Base-by-base conservation (phyloP, 37 sponge, comb jelly and placozoan species). In the Chondrilla cf. caribensis region DNA sequence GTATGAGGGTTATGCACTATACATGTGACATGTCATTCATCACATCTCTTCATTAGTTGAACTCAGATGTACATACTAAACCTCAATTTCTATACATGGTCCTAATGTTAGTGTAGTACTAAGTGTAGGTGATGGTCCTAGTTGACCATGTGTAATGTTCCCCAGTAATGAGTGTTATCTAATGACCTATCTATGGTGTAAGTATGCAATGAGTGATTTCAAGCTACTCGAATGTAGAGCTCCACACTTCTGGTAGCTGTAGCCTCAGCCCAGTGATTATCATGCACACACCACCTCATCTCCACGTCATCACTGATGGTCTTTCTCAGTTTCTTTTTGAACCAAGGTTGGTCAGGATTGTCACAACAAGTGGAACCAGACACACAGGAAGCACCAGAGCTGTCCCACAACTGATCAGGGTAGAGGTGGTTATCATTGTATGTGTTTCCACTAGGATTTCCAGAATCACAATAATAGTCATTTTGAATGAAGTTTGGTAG, bases 261-360 rank as follows among this genome's bases (percentile, higher is more conserved):
- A 38, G 76, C 76, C 21, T 40, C 42, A 19, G 18, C 40, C 1
- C 18, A 21, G 18, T 0, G n/a, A 2, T 0, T 24, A 43, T 39
- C 42, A 2, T 40, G 2, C 1, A 11, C 43, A 40, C 76, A 73
- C 76, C 76, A 73, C 22, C 76, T 32, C 21, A 73, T 25, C 76
- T 73, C 76, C 44, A 39, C 44, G 11, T 73, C 44, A 39, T 73
- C 44, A 42, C 44, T 73, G 76, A 21, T 37, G 15, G 76, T 22
- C 42, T 73, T 21, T 73, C 38, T 11, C 76, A 73, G 44, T 37
- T 73, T 39, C 76, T 43, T 42, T 43, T 73, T 73, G 44, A 73
- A 73, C 76, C 76, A 73, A 73, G 76, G 76, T 11, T 73, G 76
- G 43, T 73, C 43, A 24, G 76, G 76, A 73, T 73, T 73, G 76